Base-by-base conservation (phyloP, 2,113 vertebrate species). In the Trichechus manatus region DNA sequence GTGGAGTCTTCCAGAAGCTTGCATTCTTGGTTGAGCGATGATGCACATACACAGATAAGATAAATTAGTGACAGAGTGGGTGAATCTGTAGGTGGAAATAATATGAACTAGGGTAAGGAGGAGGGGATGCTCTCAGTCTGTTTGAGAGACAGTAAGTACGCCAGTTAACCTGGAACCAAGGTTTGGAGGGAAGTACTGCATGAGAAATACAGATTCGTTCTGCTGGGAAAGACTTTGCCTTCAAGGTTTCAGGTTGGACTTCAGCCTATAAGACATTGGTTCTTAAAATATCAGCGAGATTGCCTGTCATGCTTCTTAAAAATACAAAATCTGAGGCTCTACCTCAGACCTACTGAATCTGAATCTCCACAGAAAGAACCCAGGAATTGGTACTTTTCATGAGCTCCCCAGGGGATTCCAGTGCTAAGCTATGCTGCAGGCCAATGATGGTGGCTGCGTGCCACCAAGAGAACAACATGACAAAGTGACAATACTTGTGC, bases 71-170 rank as follows among this genome's bases (percentile, higher is more conserved):
- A 87, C 1, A 93, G 53, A 79, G 31, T 70, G 31, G 33, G 81
- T 80, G 96, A 94, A 87, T 87, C 61, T 95, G 63, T 83, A 74
- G 70, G 27, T 95, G 68, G 63, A 23, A 75, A 75, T 42, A 42
- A 27, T 25, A 75, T 42, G 22, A 93, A 70, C 33, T 56, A 42
- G 61, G 89, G 39, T 74, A 95, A 96, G 95, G 61, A 97, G 84
- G 72, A 96, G 15, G 19, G 19, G 39, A 50, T 87, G 29, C 29
- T 80, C 36, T 94, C 70, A 20, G 39, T 88, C 87, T 85, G 50
- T 87, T 66, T 90, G 47, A 77, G 33, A 87, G 42, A 81, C 15
- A 36, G 44, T 31, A 25, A 19, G 44, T 79, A 31, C 8, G 6
- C 47, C 44, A 31, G n/a, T 56, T 5, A 78, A 10, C 39, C 61